phyloP scores from a whole-genome alignment of 2,113 vertebrate genomes.

The Tamias sibiricus region DNA sequence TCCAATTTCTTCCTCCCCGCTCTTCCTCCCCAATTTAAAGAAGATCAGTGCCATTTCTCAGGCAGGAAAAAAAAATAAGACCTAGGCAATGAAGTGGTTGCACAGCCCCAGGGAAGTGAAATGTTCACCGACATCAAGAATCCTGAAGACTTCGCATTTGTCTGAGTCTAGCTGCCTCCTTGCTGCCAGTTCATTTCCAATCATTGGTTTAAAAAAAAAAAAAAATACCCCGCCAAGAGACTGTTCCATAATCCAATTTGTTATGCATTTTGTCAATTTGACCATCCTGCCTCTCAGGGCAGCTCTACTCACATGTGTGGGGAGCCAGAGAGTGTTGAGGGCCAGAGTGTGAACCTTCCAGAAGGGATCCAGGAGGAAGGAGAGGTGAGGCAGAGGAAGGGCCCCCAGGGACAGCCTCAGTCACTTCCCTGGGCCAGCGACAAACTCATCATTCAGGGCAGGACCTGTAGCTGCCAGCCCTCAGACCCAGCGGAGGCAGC shows the following conservation, averaged over 20 bases:
- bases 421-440: background rate
- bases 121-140: background rate
- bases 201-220: background rate
- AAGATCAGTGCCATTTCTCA: background rate
- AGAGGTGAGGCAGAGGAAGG: background rate
- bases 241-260: background rate
- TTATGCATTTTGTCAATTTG: background rate
- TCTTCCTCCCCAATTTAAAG: background rate
- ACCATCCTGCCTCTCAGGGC: background rate
- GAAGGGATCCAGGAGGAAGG: background rate
- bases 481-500: background rate
- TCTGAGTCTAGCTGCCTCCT: background rate
- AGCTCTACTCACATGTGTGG: background rate
- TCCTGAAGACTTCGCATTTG: background rate
- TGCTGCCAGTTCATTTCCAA: background rate
- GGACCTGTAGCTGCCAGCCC: background rate
- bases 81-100: background rate
- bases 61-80: background rate
- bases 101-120: background rate
- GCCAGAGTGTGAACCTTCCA: background rate
- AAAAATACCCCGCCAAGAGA: background rate
- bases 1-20: background rate
- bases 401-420: background rate
- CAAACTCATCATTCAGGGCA: background rate
- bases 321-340: background rate